Evolutionary conservation across 2,888 invertebrate species (phyloP).

Genomic region (Oligia fasciuncula): DNA sequence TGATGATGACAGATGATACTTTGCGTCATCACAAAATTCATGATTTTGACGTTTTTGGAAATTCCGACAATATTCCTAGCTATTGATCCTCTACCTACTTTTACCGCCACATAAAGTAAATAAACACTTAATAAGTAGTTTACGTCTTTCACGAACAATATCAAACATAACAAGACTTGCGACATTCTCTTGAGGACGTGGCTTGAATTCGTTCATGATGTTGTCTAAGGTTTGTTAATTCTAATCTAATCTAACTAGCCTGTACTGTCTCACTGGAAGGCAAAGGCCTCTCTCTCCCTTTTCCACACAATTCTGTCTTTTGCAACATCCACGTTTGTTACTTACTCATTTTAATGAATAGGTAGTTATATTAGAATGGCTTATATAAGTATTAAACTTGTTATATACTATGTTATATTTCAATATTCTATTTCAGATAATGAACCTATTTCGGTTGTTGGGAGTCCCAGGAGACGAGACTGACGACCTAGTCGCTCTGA

Average conservation of each 20-base stretch:
- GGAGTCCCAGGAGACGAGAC: neutral
- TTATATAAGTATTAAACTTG: neutral
- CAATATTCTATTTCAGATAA: conserved; percentile 43
- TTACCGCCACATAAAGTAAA: conserved; percentile 45
- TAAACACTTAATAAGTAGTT: conserved; percentile 27
- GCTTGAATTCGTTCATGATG: conserved; percentile 21
- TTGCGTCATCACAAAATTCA: neutral
- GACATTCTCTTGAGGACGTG: neutral
- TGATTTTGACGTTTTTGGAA: neutral
- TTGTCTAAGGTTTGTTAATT: conserved; percentile 34
- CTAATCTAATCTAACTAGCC: neutral
- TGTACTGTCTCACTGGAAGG: no score
- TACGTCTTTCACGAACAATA: conserved; percentile 17
- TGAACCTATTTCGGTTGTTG: conserved; percentile 7
- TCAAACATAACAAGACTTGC: neutral
- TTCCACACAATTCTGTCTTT: no score
- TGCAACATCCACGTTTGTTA: no score
- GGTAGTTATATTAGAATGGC: neutral
- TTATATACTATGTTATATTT: neutral
- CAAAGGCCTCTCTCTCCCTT: no score
- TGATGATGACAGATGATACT: neutral
- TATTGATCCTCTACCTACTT: neutral
- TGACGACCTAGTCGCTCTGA: conserved; percentile 35
- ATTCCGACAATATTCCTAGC: neutral
- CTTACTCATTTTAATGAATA: neutral